These are phyloP conservation scores for Laothoe populi DNA, from an alignment of 2,888 invertebrate species.

Conservation along the genomic window DNA sequence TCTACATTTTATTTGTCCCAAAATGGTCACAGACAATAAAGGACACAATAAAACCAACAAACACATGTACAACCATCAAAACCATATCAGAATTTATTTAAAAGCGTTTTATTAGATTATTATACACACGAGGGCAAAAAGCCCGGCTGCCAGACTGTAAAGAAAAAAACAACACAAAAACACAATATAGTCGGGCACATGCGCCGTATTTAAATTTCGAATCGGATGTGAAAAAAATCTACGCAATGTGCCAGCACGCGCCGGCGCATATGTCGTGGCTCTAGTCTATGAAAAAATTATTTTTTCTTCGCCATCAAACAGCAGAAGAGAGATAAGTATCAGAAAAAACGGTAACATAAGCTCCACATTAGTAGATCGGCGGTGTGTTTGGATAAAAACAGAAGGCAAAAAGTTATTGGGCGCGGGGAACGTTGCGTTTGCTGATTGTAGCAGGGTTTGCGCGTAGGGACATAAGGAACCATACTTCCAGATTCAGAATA, in stretches of 20 bases:
- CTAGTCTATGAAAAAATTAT: constrained; percentile 58
- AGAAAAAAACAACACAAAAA: constrained; percentile 63
- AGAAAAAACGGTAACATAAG: constrained; percentile 81
- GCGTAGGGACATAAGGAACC: not conserved
- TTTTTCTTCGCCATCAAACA: constrained; percentile 76
- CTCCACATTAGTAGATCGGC: constrained; percentile 73
- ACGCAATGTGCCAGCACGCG: constrained; percentile 82
- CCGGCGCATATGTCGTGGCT: constrained; percentile 67
- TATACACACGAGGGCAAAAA: constrained; percentile 41
- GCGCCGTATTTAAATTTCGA: constrained; percentile 70
- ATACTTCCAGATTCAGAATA: not conserved
- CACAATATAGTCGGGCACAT: constrained; percentile 69
- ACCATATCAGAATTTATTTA: constrained; percentile 36
- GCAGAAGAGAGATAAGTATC: constrained; percentile 69
- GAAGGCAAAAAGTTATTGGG: constrained; percentile 59
- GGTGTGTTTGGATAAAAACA: constrained; percentile 63
- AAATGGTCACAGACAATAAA: constrained; percentile 19
- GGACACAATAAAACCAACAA: constrained; percentile 23
- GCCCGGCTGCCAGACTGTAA: constrained; percentile 58
- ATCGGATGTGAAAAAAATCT: constrained; percentile 82
- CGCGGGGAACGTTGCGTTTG: constrained; percentile 61
- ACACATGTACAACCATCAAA: constrained; percentile 21
- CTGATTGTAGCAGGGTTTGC: constrained; percentile 40
- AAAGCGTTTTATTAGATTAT: constrained; percentile 55
- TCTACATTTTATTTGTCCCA: not conserved